These are phyloP conservation scores for Montipora foliosa DNA, from an alignment of 64 coral and sea anemone genomes.

Conservation along the genomic window DNA sequence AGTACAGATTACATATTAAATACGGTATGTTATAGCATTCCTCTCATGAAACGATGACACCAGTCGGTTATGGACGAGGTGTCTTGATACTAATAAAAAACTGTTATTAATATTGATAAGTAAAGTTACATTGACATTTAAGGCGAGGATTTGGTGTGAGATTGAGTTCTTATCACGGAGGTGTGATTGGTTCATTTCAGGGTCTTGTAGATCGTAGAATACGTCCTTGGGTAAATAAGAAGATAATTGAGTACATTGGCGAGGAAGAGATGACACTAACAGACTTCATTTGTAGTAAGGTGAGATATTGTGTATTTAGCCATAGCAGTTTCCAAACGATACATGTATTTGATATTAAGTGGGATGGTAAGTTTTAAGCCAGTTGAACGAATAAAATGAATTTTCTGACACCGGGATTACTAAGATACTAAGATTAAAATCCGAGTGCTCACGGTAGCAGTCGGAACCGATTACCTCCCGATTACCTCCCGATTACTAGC, in stretches of 20 bases:
- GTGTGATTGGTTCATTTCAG: slow-evolving; percentile 61
- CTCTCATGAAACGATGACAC: background rate
- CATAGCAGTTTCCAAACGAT: background rate
- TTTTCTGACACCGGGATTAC: too few relatives aligned
- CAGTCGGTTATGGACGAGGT: background rate
- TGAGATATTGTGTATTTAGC: background rate
- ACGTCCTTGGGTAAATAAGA: slow-evolving; percentile 99
- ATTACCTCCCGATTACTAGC: too few relatives aligned
- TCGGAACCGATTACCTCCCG: too few relatives aligned
- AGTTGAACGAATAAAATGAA: too few relatives aligned
- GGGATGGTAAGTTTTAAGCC: too few relatives aligned
- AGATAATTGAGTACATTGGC: slow-evolving; percentile 99
- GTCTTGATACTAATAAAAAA: too few relatives aligned
- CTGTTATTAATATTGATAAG: too few relatives aligned
- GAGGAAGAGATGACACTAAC: slow-evolving; percentile 96
- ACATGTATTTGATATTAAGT: background rate
- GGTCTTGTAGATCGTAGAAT: slow-evolving; percentile 99
- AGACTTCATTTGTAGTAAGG: slow-evolving; percentile 99
- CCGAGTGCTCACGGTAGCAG: too few relatives aligned
- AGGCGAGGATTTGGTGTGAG: background rate
- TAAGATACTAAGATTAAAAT: too few relatives aligned
- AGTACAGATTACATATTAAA: slow-evolving; percentile 17
- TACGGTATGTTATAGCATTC: background rate
- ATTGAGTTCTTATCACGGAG: background rate
- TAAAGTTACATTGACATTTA: background rate